Percentiles rank a stretch among this genome's conserved stretches.
Evolutionary conservation across 1,140 invertebrate species (phyloP).

Genomic region (Dendrolimus punctatus): DNA sequence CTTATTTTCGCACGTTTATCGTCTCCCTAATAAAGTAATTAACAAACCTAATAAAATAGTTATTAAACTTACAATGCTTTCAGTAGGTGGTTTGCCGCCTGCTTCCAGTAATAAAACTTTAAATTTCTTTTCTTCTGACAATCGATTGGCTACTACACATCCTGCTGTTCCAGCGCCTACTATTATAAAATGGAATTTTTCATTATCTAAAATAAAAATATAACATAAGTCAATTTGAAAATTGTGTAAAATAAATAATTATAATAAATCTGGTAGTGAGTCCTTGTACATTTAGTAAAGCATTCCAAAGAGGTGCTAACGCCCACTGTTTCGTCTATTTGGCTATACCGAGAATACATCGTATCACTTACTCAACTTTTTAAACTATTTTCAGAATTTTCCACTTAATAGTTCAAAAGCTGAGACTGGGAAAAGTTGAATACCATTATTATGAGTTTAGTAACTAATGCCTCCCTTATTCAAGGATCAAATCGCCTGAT

Average conservation of each 20-base stretch:
- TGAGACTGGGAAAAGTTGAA: too few relatives aligned
- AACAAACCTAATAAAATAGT: neutral
- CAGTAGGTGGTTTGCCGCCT: constrained; percentile 34
- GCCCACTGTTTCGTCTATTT: too few relatives aligned
- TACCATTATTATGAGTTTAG: too few relatives aligned
- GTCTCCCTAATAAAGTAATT: too few relatives aligned
- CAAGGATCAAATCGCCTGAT: too few relatives aligned
- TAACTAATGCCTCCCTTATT: too few relatives aligned
- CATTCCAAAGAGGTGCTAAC: too few relatives aligned
- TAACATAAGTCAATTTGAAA: neutral
- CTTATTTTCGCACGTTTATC: too few relatives aligned
- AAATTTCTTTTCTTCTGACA: constrained; percentile 43
- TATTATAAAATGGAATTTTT: constrained; percentile 20
- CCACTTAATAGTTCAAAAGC: too few relatives aligned
- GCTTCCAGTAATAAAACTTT: constrained; percentile 71
- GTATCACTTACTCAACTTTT: too few relatives aligned
- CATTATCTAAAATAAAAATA: constrained; percentile 16
- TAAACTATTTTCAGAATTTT: too few relatives aligned
- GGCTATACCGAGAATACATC: too few relatives aligned
- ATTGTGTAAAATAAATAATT: neutral
- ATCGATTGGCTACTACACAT: constrained; percentile 41
- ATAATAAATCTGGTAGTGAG: neutral
- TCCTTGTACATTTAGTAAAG: neutral
- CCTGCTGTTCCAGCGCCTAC: constrained; percentile 46
- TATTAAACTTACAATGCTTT: constrained; percentile 8